Evolutionary conservation across 2,888 invertebrate species (phyloP).

Genomic region (Rhyacophila evoluta): DNA sequence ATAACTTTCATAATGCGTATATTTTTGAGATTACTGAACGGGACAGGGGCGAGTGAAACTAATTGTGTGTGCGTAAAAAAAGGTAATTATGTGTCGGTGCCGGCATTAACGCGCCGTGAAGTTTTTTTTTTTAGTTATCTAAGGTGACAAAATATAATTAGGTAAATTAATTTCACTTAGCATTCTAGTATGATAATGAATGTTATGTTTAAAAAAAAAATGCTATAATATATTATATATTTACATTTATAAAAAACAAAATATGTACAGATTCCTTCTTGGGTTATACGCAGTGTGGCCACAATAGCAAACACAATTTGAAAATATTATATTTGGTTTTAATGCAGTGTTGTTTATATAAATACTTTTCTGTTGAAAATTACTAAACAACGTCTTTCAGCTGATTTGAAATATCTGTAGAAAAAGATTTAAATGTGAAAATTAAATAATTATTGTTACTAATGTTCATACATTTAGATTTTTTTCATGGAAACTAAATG

Average conservation of each 20-base stretch:
- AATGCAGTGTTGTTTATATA: too few species aligned
- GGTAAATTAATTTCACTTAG: slow-evolving; percentile 39
- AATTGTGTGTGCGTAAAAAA: not conserved
- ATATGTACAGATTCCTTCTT: not conserved
- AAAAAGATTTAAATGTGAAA: too few species aligned
- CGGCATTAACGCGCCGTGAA: not conserved
- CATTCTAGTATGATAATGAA: slow-evolving; percentile 21
- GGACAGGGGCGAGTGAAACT: slow-evolving; percentile 22
- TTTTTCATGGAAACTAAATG: too few species aligned
- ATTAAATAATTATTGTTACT: too few species aligned
- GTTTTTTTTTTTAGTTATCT: slow-evolving; percentile 29
- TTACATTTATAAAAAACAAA: not conserved
- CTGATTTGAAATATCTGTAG: too few species aligned
- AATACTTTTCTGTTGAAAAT: too few species aligned
- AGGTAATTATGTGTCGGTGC: not conserved
- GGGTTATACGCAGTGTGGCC: not conserved
- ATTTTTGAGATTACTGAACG: slow-evolving; percentile 39
- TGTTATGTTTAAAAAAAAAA: slow-evolving; percentile 40
- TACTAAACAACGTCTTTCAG: too few species aligned
- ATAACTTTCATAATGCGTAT: slow-evolving; percentile 23
- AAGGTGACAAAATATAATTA: slow-evolving; percentile 44
- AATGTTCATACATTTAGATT: too few species aligned
- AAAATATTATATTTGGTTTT: too few species aligned
- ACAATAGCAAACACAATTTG: too few species aligned
- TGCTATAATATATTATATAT: not conserved